A percentile compares a stretch with the other conserved stretches of the same genome.
phyloP scores from a whole-genome alignment of 2,113 vertebrate species.

The Helogale parvula region DNA sequence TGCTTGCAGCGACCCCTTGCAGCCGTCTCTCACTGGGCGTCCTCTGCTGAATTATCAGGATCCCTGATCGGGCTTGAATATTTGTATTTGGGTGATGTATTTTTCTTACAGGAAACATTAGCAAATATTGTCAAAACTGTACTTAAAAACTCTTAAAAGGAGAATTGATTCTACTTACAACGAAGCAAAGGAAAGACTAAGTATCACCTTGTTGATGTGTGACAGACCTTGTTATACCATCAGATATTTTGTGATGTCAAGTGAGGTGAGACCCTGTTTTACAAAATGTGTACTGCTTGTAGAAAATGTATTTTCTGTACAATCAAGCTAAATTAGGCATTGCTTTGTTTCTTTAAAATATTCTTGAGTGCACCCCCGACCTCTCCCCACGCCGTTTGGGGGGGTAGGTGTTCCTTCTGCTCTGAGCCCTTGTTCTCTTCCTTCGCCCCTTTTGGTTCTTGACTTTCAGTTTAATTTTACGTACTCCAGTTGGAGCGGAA shows the following conservation, averaged over 20 bases:
- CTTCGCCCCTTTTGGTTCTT: neutral
- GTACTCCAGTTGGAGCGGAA: neutral
- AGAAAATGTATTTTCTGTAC: neutral
- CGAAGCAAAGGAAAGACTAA: constrained; percentile 77
- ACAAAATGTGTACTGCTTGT: constrained; percentile 44
- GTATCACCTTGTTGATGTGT: constrained; percentile 61
- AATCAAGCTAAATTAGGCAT: constrained; percentile 3
- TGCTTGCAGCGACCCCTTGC: constrained; percentile 25
- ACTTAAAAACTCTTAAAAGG: constrained; percentile 74
- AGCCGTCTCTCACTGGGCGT: constrained; percentile 54
- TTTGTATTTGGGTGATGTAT: constrained; percentile 71
- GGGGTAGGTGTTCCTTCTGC: neutral
- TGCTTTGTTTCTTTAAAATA: neutral
- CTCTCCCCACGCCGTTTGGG: fast-evolving
- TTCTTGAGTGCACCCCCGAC: neutral
- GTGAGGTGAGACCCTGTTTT: constrained; percentile 64
- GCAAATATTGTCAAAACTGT: constrained; percentile 70
- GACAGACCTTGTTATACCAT: neutral
- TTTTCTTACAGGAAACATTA: constrained; percentile 82
- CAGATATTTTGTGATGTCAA: neutral
- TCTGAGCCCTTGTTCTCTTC: neutral
- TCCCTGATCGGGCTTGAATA: constrained; percentile 11
- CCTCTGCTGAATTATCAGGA: constrained; percentile 50
- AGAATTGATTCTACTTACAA: constrained; percentile 78
- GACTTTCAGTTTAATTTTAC: neutral